Evolutionary conservation across 1,140 invertebrate species (phyloP), one percentile per base, ranked within the genome.

Genomic region (Pogonomyrmex californicus): DNA sequence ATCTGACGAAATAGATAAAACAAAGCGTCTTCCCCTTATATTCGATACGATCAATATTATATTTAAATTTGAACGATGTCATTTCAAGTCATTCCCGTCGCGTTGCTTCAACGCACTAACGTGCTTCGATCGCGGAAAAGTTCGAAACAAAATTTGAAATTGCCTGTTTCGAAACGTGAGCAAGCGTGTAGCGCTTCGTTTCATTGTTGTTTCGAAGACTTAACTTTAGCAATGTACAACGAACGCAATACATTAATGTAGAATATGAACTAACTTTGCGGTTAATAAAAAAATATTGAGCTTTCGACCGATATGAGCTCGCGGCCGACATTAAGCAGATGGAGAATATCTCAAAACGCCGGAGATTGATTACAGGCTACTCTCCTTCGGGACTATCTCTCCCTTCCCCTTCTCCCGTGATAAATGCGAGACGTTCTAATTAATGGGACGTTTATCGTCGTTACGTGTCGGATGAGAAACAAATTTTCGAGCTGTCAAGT

Each of bases 31-130:
- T 3, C 44, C 44, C 44, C 44, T 63, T 66, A 56, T 41, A 54
- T 68, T 62, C 41, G 9, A 51, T 10, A 33, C 7, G 38, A 44
- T 30, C 58, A 47, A 51, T 44, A 66, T 70, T 38, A 41, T 41
- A 68, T 41, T 68, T 17, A 68, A 68, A 68, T 66, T 30, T 7
- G 12, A 66, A 71, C 30, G 51, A 60, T 17, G 41, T 62, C 30
- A 51, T 62, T 60, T 30, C 7, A 23, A 60, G 4, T 58, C 23
- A 56, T 81, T 78, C 58, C 2, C 54, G 68, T 23, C 68, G 73
- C 66, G 63, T 41, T 41, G 33, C 70, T 81, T 70, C 49, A 70
- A 81, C n/a, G n/a, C 36, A 30, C 70, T 81, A 81, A 81, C 63
- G 66, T 82, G 38, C 66, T 30, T 36, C 7, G 30, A 38, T 73